Conservation (phyloP, 92 coral and sea anemone genomes). For the Paramuricea clavata region DNA sequence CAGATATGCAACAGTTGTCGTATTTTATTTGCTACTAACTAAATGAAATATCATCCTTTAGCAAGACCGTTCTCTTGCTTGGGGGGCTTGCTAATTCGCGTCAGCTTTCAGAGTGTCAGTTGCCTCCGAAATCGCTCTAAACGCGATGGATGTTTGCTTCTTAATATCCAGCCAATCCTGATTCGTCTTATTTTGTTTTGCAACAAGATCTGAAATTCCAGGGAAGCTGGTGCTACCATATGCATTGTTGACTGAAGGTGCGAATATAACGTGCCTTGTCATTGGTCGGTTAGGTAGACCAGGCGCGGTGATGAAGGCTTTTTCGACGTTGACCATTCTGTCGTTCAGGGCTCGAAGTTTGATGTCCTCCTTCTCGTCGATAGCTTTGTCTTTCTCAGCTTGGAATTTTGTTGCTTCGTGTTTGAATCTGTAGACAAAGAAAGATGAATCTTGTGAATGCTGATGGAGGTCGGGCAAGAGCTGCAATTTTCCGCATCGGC, state of each 20-base stretch:
- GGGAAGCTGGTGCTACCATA: conserved; percentile 91
- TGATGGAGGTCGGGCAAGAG: neutral
- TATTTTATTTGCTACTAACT: too few species aligned
- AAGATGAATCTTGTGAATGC: conserved; percentile 16
- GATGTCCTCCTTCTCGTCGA: conserved; percentile 49
- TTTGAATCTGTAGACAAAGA: neutral
- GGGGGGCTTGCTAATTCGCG: too few species aligned
- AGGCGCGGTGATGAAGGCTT: conserved; percentile 81
- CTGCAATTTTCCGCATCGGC: too few species aligned
- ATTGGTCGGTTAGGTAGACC: conserved; percentile 83
- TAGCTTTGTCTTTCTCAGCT: conserved; percentile 45
- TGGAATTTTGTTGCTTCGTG: conserved; percentile 8
- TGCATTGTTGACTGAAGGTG: conserved; percentile 79
- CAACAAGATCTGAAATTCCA: conserved; percentile 85
- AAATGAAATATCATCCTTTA: neutral
- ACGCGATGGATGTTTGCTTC: conserved; percentile 79
- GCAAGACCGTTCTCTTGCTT: too few species aligned
- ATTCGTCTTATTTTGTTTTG: conserved; percentile 69
- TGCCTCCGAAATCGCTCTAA: conserved; percentile 74
- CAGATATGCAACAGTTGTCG: too few species aligned
- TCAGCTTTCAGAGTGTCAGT: conserved; percentile 55
- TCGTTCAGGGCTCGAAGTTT: conserved; percentile 83
- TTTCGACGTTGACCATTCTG: conserved; percentile 89
- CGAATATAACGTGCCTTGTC: conserved; percentile 85
- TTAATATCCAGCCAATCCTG: conserved; percentile 73